These are phyloP conservation scores for Limenitis camilla DNA, from an alignment of 2,888 invertebrate species.

Conservation along the genomic window DNA sequence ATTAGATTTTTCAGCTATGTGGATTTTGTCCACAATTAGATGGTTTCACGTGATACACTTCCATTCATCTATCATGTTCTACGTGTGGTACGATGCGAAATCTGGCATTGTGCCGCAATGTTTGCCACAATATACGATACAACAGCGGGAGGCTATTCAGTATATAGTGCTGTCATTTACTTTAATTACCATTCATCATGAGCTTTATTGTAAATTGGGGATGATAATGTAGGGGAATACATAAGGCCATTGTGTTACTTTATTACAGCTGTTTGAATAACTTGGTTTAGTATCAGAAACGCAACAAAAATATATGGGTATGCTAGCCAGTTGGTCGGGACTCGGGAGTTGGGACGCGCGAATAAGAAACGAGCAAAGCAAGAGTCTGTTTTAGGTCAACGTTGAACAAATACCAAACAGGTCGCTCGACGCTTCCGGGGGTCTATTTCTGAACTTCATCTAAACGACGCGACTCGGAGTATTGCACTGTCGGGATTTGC, in stretches of 20 bases:
- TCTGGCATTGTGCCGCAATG: constrained; percentile 61
- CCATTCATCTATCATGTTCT: constrained; percentile 65
- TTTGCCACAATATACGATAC: too few species aligned
- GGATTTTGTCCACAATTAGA: neutral
- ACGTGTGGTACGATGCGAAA: constrained; percentile 47
- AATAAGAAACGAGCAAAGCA: constrained; percentile 72
- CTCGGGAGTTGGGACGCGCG: constrained; percentile 47
- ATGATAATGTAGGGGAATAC: neutral
- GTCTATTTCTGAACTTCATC: constrained; percentile 70
- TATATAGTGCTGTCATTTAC: too few species aligned
- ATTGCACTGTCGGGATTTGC: constrained; percentile 55
- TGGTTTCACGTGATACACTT: constrained; percentile 47
- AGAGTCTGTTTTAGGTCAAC: constrained; percentile 73
- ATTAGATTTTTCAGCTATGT: too few species aligned
- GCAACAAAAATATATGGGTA: constrained; percentile 7
- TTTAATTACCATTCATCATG: neutral
- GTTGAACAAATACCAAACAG: constrained; percentile 75
- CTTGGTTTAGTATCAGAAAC: too few species aligned
- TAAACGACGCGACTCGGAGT: constrained; percentile 45
- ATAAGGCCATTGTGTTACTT: too few species aligned
- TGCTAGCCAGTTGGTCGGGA: constrained; percentile 18
- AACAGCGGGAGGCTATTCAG: too few species aligned
- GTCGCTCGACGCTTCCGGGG: constrained; percentile 72
- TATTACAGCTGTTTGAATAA: too few species aligned
- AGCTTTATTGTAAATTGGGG: neutral